Percentiles rank a stretch among this genome's conserved stretches.
These are phyloP conservation scores for Gobiocypris rarus DNA, from an alignment of 2,113 vertebrate genomes.

Conservation along the genomic window DNA sequence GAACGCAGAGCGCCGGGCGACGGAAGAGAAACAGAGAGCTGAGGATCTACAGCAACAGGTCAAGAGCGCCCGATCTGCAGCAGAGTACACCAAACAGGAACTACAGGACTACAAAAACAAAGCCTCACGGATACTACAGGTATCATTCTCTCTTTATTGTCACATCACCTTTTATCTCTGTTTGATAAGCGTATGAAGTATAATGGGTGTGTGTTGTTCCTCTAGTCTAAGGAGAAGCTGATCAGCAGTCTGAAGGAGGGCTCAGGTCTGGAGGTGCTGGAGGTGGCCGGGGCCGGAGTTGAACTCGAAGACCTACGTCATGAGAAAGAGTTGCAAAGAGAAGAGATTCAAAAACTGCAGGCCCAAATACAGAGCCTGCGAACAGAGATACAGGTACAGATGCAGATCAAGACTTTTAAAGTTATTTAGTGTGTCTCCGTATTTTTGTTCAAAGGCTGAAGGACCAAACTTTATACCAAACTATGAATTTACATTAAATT, in stretches of 20 bases:
- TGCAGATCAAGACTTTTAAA: too few relatives aligned
- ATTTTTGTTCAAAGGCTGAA: not conserved
- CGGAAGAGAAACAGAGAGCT: constrained; percentile 84
- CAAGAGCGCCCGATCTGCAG: constrained; percentile 76
- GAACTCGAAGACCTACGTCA: constrained; percentile 94
- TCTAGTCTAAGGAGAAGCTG: constrained; percentile 96
- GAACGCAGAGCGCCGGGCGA: constrained; percentile 78
- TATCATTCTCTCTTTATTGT: constrained; percentile 57
- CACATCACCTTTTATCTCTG: not conserved
- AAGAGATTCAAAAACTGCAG: constrained; percentile 92
- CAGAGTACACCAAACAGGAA: constrained; percentile 88
- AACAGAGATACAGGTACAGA: constrained; percentile 84
- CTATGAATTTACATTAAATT: not conserved
- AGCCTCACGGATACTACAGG: constrained; percentile 94
- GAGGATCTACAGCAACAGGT: constrained; percentile 90
- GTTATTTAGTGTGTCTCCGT: not conserved
- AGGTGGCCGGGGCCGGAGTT: constrained; percentile 78
- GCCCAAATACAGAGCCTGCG: constrained; percentile 86
- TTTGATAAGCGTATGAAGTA: not conserved
- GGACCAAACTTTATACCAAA: not conserved
- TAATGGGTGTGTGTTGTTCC: not conserved
- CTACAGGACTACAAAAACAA: constrained; percentile 95
- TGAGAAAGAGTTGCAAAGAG: constrained; percentile 89
- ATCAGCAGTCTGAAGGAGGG: constrained; percentile 98
- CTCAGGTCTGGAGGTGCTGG: constrained; percentile 89